Conservation (phyloP, 2,113 vertebrate species). For the Amphilophus citrinellus region DNA sequence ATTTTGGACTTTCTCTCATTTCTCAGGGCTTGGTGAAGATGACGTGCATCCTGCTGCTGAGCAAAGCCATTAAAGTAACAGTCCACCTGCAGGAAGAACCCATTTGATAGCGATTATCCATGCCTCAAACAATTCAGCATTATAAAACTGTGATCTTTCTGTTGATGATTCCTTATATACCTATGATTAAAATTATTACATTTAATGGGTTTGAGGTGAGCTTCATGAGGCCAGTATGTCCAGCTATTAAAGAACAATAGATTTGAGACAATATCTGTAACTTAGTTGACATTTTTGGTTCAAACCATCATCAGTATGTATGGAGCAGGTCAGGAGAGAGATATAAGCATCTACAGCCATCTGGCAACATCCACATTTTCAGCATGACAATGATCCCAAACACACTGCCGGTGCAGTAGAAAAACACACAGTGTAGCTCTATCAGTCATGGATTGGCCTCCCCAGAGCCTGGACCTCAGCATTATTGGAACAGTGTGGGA, state of each 20-base stretch:
- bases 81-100: fast-evolving
- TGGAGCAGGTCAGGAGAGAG: too few relatives aligned
- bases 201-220: background rate
- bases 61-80: background rate
- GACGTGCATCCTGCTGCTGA: background rate
- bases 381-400: background rate
- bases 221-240: background rate
- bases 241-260: background rate
- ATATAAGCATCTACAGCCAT: too few relatives aligned
- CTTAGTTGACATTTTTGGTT: too few relatives aligned
- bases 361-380: background rate
- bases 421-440: background rate
- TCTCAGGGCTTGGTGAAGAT: background rate
- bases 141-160: background rate
- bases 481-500: background rate
- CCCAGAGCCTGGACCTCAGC: background rate
- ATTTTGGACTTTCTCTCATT: background rate
- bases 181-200: background rate
- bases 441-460: background rate
- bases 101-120: background rate
- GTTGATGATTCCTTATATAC: background rate
- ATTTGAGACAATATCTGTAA: background rate
- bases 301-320: too few relatives aligned
- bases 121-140: background rate
- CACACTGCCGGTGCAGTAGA: background rate